Evolutionary conservation across 1,140 invertebrate species (phyloP).

Genomic region (Lysiphlebus fabarum): DNA sequence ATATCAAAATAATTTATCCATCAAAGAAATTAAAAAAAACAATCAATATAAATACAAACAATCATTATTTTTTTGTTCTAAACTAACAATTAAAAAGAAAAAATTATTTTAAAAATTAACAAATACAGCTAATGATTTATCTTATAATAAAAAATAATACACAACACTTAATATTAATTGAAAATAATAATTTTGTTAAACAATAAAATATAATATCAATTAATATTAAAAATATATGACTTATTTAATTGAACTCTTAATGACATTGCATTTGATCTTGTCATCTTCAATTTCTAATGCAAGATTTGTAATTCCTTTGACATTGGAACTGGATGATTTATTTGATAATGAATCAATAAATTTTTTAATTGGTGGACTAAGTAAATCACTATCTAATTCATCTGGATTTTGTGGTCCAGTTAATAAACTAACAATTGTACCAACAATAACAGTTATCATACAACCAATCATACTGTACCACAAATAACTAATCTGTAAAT

Average conservation of each 20-base stretch:
- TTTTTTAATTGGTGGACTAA: slow-evolving; percentile 55
- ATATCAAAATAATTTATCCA: no score
- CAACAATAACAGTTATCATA: slow-evolving; percentile 66
- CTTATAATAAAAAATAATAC: no score
- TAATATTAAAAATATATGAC: no score
- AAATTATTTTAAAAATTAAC: no score
- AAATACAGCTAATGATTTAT: no score
- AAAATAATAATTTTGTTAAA: no score
- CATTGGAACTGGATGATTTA: slow-evolving; percentile 31
- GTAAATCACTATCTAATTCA: slow-evolving; percentile 55
- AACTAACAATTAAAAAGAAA: no score
- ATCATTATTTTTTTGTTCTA: no score
- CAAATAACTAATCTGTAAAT: slow-evolving; percentile 66
- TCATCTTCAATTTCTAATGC: slow-evolving; percentile 50
- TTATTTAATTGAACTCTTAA: neutral
- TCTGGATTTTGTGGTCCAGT: slow-evolving; percentile 61
- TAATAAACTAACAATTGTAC: slow-evolving; percentile 67
- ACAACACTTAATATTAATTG: no score
- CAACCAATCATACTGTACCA: slow-evolving; percentile 80
- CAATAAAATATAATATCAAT: no score
- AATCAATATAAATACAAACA: no score
- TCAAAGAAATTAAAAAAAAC: no score
- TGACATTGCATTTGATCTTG: slow-evolving; percentile 25
- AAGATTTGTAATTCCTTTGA: slow-evolving; percentile 48
- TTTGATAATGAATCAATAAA: slow-evolving; percentile 32